Evolutionary conservation across 2,888 invertebrate genomes (phyloP).

Genomic region (Erebia ligea): DNA sequence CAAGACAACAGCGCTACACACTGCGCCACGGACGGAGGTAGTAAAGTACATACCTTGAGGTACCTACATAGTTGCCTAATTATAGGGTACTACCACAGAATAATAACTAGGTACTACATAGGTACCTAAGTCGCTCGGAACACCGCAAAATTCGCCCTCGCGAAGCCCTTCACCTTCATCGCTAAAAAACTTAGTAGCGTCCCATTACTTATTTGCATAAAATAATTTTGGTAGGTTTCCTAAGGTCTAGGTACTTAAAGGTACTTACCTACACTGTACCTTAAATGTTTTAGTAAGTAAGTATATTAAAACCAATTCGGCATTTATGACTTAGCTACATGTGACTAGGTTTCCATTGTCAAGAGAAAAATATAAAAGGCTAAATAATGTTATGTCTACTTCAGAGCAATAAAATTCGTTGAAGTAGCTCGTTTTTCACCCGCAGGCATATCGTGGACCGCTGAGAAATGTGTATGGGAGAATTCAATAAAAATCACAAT

Average conservation of each 20-base stretch:
- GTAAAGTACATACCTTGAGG: too few relatives aligned
- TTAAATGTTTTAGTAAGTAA: not conserved
- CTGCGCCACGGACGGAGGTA: too few relatives aligned
- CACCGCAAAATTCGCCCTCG: constrained; percentile 52
- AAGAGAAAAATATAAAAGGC: constrained; percentile 56
- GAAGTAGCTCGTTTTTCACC: constrained; percentile 77
- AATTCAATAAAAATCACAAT: constrained; percentile 82
- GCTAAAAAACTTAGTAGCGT: constrained; percentile 30
- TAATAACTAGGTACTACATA: not conserved
- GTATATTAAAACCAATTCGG: not conserved
- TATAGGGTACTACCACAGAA: too few relatives aligned
- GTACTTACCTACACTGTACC: not conserved
- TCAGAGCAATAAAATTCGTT: constrained; percentile 73
- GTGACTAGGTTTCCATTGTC: constrained; percentile 39
- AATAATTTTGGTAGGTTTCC: not conserved
- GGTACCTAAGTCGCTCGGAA: constrained; percentile 35
- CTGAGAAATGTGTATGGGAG: constrained; percentile 58
- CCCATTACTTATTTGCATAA: constrained; percentile 33
- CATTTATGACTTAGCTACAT: not conserved
- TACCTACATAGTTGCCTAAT: too few relatives aligned
- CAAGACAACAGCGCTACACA: too few relatives aligned
- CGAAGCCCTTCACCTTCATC: constrained; percentile 54
- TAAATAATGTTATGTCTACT: constrained; percentile 58
- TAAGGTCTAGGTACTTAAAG: not conserved
- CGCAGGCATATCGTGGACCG: constrained; percentile 63